Evolutionary conservation across 2,888 invertebrate genomes (phyloP).

Genomic region (Xanthia togata): DNA sequence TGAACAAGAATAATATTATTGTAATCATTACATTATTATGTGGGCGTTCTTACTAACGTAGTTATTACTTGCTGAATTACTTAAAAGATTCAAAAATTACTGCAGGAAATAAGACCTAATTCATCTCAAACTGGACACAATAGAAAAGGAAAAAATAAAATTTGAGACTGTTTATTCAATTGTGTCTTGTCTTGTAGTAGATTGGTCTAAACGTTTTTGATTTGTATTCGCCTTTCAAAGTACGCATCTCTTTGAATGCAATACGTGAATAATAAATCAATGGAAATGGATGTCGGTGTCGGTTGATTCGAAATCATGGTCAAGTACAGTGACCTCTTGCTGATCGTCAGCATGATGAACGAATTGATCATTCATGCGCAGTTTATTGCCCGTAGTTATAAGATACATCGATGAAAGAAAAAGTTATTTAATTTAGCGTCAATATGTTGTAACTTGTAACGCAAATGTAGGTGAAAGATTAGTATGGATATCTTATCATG

Average conservation of each 20-base stretch:
- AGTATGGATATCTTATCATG: constrained; percentile 76
- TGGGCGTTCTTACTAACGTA: constrained; percentile 18
- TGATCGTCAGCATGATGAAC: constrained; percentile 74
- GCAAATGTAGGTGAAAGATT: constrained; percentile 75
- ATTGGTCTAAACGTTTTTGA: constrained; percentile 64
- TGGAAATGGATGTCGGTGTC: constrained; percentile 77
- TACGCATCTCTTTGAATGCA: constrained; percentile 74
- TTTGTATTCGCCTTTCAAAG: constrained; percentile 71
- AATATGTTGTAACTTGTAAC: constrained; percentile 55
- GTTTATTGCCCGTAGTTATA: constrained; percentile 20
- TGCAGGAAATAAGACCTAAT: constrained; percentile 45
- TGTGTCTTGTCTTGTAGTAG: constrained; percentile 62
- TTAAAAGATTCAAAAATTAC: constrained; percentile 8
- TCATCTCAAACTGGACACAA: constrained; percentile 44
- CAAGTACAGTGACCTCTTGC: constrained; percentile 80
- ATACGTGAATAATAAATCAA: constrained; percentile 83
- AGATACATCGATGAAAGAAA: constrained; percentile 28
- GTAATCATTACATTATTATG: constrained; percentile 42
- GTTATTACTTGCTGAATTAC: constrained; percentile 3
- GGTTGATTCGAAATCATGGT: constrained; percentile 74
- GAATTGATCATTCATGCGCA: constrained; percentile 71
- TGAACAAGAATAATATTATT: constrained; percentile 54
- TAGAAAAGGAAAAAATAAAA: constrained; percentile 33
- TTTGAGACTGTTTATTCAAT: constrained; percentile 48
- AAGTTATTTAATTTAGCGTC: constrained; percentile 37